phyloP scores from a whole-genome alignment of 2,888 invertebrate genomes.

The Chydorus sphaericus region DNA sequence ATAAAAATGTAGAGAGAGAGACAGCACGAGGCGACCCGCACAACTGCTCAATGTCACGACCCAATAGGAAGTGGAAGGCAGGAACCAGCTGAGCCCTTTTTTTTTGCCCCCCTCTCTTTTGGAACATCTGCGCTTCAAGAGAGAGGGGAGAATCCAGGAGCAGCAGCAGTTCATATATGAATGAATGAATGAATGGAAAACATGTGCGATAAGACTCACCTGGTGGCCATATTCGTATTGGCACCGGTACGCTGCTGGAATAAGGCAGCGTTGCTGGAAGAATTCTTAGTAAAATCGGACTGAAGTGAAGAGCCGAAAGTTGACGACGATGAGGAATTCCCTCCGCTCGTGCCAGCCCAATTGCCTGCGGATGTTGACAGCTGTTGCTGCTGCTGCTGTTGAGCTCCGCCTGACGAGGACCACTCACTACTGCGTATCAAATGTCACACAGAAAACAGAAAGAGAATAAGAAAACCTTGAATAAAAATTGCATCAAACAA shows the following conservation, averaged over 20 bases:
- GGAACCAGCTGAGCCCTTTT: background rate
- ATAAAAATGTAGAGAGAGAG: too few species aligned
- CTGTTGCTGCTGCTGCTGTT: slow-evolving; percentile 33
- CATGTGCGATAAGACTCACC: background rate
- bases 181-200: slow-evolving; percentile 19
- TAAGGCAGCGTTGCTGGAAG: too few species aligned
- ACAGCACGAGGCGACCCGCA: background rate
- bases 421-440: slow-evolving; percentile 33
- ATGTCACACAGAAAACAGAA: background rate
- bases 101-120: background rate
- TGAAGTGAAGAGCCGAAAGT: too few species aligned
- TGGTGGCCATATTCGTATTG: slow-evolving; percentile 32
- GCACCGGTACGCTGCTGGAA: slow-evolving; percentile 38
- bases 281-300: too few species aligned
- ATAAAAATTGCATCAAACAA: too few species aligned
- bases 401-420: slow-evolving; percentile 35
- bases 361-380: slow-evolving; percentile 33
- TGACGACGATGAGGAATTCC: slow-evolving; percentile 26
- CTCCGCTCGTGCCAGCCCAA: slow-evolving; percentile 13
- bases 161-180: too few species aligned
- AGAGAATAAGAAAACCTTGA: background rate
- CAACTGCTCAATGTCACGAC: background rate
- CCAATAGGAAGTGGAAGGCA: background rate
- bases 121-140: slow-evolving; percentile 13
- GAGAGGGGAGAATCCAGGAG: slow-evolving; percentile 20